Percentiles rank a stretch among this genome's conserved stretches.
Evolutionary conservation across 2,888 invertebrate species (phyloP).

Genomic region (Euzetes globulus): DNA sequence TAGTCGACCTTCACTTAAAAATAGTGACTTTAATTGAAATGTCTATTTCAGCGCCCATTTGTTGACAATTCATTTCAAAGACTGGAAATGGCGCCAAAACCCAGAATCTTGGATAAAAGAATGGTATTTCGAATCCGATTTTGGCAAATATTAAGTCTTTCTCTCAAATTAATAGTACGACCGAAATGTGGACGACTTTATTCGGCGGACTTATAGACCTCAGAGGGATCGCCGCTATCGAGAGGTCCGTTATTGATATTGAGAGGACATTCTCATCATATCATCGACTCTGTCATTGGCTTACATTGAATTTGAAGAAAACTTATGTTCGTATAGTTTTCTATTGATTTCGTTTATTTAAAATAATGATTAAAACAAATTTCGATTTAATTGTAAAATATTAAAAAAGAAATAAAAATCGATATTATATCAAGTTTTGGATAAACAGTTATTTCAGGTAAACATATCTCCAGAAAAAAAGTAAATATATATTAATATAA

Average conservation of each 20-base stretch:
- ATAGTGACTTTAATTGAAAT: neutral
- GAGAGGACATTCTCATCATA: neutral
- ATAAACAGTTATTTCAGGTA: conserved; percentile 15
- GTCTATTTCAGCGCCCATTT: conserved; percentile 5
- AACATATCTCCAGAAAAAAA: conserved; percentile 3
- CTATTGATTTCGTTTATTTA: neutral
- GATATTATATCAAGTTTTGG: neutral
- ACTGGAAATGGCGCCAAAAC: conserved; percentile 32
- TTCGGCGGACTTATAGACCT: conserved; percentile 60
- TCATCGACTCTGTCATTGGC: neutral
- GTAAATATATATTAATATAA: conserved; percentile 5
- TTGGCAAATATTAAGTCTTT: neutral
- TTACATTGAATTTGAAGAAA: neutral
- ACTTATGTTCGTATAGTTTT: neutral
- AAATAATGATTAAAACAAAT: neutral
- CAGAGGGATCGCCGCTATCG: conserved; percentile 51
- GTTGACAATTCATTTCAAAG: conserved; percentile 26
- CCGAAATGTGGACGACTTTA: conserved; percentile 76
- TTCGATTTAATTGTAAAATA: neutral
- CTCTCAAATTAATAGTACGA: conserved; percentile 56
- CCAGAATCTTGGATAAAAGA: conserved; percentile 48
- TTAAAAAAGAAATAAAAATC: neutral
- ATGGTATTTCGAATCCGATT: conserved; percentile 43
- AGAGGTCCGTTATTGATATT: conserved; percentile 33
- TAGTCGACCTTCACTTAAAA: neutral